Evolutionary conservation across 2,888 invertebrate genomes (phyloP).

Genomic region (Parelbella ahira): DNA sequence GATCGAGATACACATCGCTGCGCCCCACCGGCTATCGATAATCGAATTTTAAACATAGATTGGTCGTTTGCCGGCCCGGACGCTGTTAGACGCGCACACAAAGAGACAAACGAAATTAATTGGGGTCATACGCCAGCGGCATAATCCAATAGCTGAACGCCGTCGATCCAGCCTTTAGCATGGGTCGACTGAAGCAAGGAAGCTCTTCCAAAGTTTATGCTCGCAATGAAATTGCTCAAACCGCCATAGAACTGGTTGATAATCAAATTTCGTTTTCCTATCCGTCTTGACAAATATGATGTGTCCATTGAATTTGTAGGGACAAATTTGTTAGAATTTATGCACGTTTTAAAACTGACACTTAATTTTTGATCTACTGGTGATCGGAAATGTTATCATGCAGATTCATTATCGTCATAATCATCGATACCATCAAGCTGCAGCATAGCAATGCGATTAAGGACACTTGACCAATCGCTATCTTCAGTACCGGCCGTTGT

Average conservation of each 20-base stretch:
- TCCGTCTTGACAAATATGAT: too few species aligned
- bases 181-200: constrained; percentile 34
- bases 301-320: too few species aligned
- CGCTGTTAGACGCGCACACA: constrained; percentile 61
- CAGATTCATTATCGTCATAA: too few species aligned
- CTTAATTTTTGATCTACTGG: too few species aligned
- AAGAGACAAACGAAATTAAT: constrained; percentile 78
- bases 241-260: constrained; percentile 19
- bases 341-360: too few species aligned
- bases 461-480: too few species aligned
- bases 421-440: too few species aligned
- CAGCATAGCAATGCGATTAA: too few species aligned
- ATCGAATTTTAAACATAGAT: constrained; percentile 65
- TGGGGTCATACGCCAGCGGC: constrained; percentile 62
- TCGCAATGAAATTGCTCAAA: constrained; percentile 20
- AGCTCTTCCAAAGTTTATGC: constrained; percentile 21
- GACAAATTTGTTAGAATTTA: too few species aligned
- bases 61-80: constrained; percentile 54
- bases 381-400: too few species aligned
- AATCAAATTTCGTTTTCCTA: constrained; percentile 19
- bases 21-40: constrained; percentile 52
- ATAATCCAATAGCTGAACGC: constrained; percentile 59
- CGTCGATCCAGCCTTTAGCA: constrained; percentile 52
- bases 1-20: constrained; percentile 6
- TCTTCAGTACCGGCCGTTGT: too few species aligned